Conservation (phyloP, 2,797 vertebrate species). For the Onychomys torridus region DNA sequence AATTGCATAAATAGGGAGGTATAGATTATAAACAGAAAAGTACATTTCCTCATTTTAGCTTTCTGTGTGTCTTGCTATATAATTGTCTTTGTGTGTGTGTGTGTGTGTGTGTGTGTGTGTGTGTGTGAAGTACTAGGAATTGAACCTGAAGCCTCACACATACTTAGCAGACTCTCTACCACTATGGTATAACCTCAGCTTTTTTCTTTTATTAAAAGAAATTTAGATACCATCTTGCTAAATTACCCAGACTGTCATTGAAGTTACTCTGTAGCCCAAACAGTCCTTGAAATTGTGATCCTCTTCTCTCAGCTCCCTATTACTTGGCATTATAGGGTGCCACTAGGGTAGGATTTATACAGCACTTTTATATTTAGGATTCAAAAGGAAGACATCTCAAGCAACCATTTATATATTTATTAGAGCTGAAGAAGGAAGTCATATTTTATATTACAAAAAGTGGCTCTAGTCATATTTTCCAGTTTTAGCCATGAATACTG, state of each 20-base stretch:
- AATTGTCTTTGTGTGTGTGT: background rate
- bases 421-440: background rate
- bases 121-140: background rate
- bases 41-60: background rate
- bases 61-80: background rate
- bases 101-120: background rate
- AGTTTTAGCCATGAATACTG: background rate
- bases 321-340: background rate
- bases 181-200: background rate
- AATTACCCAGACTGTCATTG: background rate
- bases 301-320: background rate
- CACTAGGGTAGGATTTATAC: background rate
- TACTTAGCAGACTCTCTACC: background rate
- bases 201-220: background rate
- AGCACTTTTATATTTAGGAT: background rate
- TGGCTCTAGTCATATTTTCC: background rate
- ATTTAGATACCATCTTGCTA: background rate
- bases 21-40: background rate
- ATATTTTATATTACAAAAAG: background rate
- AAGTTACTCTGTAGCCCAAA: background rate
- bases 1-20: background rate
- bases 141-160: background rate
- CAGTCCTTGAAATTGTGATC: background rate
- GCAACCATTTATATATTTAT: background rate
- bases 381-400: background rate